Conservation (phyloP, 2,797 vertebrate genomes). For the Pseudochirops corinnae region DNA sequence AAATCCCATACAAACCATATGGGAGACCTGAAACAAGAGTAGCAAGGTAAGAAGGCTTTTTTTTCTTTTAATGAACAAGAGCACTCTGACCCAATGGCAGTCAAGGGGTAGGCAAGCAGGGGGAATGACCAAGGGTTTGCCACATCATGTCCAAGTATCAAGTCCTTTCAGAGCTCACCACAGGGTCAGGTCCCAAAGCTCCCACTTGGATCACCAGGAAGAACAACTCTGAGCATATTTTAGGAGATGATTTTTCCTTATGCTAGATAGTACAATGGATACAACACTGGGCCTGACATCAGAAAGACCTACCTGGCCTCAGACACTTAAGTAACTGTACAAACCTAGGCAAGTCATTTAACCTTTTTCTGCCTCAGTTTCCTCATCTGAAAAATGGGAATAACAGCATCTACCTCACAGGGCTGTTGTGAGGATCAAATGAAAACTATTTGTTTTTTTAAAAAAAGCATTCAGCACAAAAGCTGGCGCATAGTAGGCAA, state of each 20-base stretch:
- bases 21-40: not conserved
- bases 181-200: not conserved
- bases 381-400: not conserved
- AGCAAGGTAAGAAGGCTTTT: not conserved
- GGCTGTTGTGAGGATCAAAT: not conserved
- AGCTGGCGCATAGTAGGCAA: not conserved
- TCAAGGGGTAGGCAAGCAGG: not conserved
- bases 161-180: not conserved
- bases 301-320: not conserved
- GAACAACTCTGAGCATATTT: not conserved
- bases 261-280: not conserved
- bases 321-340: not conserved
- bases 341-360: not conserved
- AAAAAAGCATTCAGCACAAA: not conserved
- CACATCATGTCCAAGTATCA: not conserved
- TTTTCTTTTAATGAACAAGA: not conserved
- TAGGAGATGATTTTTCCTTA: not conserved
- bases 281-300: not conserved
- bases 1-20: not conserved
- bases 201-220: not conserved
- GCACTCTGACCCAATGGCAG: not conserved
- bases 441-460: not conserved
- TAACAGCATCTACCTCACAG: not conserved
- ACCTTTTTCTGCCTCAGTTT: not conserved
- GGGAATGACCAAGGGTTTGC: not conserved